Base-by-base conservation (phyloP, 2,888 invertebrate species). In the Syrista parreyssii region DNA sequence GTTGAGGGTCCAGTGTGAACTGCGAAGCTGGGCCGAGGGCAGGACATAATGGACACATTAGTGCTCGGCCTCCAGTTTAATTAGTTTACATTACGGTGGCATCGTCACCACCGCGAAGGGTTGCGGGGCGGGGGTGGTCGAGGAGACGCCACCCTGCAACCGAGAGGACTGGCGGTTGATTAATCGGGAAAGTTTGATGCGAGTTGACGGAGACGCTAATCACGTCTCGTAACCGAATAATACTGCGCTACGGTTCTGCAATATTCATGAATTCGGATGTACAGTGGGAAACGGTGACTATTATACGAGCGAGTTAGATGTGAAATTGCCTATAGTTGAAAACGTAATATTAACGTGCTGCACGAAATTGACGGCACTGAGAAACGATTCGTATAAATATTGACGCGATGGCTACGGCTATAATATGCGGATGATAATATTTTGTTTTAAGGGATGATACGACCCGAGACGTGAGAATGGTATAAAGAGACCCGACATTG, bases 151-250 rank as follows among this genome's bases (percentile, higher is more conserved):
- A 31, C 74, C 78, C 76, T 73, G 81, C 79, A 81, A 81, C 82
- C 79, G 76, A 78, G 82, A 78, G 84, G 82, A 76, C 81, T 80
- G 76, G 74, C 83, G 82, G 84, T 89, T 90, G 90, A 90, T 90
- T 90, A 90, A 90, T 90, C 89, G 90, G 86, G 84, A 90, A 90
- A 90, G 90, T 90, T 90, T 90, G 90, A 90, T 90, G 86, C 84
- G 88, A 88, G 88, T 88, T 87, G 89, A 88, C 88, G 89, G 85
- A 87, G 88, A 89, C 88, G 89, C 89, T 90, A 90, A 90, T 90
- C 90, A 89, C 89, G 86, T 85, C 90, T 89, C 90, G 88, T 89
- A 88, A 88, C 86, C 85, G 86, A 87, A 87, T 87, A 88, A 36
- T 74, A 36, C 74, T 74, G n/a, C 74, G 74, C 34, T 35, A 30